Base-by-base conservation (phyloP, 2,113 vertebrate genomes). In the Camelus bactrianus region DNA sequence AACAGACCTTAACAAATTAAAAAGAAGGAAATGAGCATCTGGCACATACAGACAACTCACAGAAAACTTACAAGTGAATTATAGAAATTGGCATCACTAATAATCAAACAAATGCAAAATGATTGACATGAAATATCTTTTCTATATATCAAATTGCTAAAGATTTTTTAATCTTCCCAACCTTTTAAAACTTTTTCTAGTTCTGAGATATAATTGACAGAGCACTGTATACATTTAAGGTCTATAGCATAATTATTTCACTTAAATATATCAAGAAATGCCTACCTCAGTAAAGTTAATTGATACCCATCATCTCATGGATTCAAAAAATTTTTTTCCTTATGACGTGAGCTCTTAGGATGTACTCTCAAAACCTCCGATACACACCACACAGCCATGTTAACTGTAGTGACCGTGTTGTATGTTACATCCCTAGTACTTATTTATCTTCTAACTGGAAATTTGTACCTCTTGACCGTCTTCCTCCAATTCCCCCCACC, bases 31-130 rank as follows among this genome's bases (percentile, higher is more conserved):
- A 75, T 14, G 56, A 76, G 54, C 28, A 77, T n/a, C 65, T 70
- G 90, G 38, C 17, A 79, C 65, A 10, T 35, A 22, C 30, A 81
- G 46, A 60, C 20, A 92, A 77, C 32, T 96, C 48, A 86, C 20
- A 82, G 38, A 92, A 89, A 82, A 84, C 94, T 75, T 88, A 77
- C 42, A 73, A 93, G 77, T 62, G 67, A 91, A 72, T 48, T 81
- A 46, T 79, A 84, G 82, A 94, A 75, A 72, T 82, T 32, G 60
- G 20, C 3, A 56, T 82, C 35, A 82, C 42, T 89, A 75, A 46
- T 79, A 79, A 35, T 35, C 35, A 35, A 94, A 88, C 42, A 92
- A 69, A 95, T 65, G 65, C 42, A 93, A 76, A 92, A 60, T 73
- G 54, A 89, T 6, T 75, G 26, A 95, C 89, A 67, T 48, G 80